These are phyloP conservation scores for Thamnophis elegans DNA, from an alignment of 2,797 vertebrate genomes.

Conservation along the genomic window DNA sequence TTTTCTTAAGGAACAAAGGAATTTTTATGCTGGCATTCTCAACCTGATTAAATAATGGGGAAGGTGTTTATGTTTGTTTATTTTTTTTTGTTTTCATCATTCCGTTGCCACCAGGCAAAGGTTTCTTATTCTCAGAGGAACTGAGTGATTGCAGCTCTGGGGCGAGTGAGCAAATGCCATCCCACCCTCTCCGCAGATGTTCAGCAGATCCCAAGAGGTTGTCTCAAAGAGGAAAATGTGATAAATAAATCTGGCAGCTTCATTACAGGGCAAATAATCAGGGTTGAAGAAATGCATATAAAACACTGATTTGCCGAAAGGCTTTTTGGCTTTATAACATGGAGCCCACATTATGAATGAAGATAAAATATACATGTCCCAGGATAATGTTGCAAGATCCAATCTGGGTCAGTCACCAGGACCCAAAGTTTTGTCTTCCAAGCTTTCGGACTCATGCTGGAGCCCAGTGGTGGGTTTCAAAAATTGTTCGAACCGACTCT, in stretches of 20 bases:
- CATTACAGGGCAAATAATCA: background rate
- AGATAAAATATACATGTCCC: background rate
- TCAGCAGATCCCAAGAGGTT: background rate
- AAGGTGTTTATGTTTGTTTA: background rate
- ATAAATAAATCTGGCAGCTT: background rate
- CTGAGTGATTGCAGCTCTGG: background rate
- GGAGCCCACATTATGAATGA: background rate
- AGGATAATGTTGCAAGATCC: background rate
- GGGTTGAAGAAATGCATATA: background rate
- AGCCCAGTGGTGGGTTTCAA: no score
- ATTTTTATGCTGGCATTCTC: background rate
- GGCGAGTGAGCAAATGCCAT: background rate
- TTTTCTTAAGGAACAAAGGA: background rate
- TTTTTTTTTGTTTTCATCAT: slow-evolving; percentile 17
- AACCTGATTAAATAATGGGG: background rate
- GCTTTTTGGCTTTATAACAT: background rate
- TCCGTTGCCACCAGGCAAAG: slow-evolving; percentile 4
- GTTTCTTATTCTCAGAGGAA: slow-evolving; percentile 13
- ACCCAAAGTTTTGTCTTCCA: background rate
- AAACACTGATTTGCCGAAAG: background rate
- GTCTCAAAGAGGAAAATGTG: background rate
- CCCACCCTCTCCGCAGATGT: background rate
- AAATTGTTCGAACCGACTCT: no score
- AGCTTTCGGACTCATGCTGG: background rate
- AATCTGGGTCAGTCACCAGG: background rate